phyloP scores from a whole-genome alignment of 2,113 vertebrate genomes.

The Ceyx cyanopectus region DNA sequence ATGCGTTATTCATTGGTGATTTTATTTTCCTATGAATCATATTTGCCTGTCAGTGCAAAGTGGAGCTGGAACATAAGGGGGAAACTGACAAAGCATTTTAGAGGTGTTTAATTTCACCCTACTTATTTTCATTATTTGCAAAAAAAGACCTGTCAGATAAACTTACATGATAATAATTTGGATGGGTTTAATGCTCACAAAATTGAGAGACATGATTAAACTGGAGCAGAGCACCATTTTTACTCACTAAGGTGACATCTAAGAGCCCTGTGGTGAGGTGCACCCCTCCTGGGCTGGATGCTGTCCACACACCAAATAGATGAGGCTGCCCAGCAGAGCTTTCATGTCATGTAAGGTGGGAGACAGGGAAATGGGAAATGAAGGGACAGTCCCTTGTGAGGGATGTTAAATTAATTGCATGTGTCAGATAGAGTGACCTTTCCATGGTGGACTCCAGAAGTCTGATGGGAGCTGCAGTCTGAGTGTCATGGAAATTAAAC shows the following conservation, averaged over 20 bases:
- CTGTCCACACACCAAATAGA: neutral
- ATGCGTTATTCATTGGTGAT: constrained; percentile 31
- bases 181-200: neutral
- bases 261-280: neutral
- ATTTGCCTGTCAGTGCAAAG: constrained; percentile 37
- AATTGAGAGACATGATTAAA: neutral
- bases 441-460: neutral
- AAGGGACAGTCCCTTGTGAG: neutral
- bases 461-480: neutral
- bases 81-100: constrained; percentile 31
- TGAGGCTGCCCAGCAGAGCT: neutral
- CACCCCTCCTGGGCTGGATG: neutral
- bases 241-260: neutral
- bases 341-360: fast-evolving
- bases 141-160: neutral
- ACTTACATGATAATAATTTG: neutral
- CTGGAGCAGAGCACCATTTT: neutral
- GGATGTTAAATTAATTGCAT: neutral
- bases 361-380: neutral
- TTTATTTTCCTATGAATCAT: constrained; percentile 38
- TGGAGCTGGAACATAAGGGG: neutral
- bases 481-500: neutral
- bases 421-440: neutral
- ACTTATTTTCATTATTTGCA: constrained; percentile 6
- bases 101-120: constrained; percentile 17